phyloP scores from a whole-genome alignment of 2,113 vertebrate species.

The Misgurnus anguillicaudatus region DNA sequence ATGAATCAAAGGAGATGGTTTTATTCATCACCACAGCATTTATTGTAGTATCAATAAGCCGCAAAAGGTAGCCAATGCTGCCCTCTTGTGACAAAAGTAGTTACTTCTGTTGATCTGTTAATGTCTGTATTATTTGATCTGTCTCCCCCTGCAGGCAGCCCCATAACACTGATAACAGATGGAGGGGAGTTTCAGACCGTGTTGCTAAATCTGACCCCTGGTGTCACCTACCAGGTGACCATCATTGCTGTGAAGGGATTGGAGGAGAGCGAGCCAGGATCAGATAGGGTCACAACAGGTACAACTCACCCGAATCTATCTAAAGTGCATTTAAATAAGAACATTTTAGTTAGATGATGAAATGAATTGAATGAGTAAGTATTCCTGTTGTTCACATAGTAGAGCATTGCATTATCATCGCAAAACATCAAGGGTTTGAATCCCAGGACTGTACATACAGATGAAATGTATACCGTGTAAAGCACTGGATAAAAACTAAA shows the following conservation, averaged over 20 bases:
- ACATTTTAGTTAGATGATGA: too few relatives aligned
- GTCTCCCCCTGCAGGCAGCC: constrained; percentile 73
- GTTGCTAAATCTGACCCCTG: constrained; percentile 83
- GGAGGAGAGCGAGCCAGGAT: constrained; percentile 88
- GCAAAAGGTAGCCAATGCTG: constrained; percentile 46
- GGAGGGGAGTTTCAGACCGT: constrained; percentile 78
- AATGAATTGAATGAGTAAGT: too few relatives aligned
- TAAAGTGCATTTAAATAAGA: too few relatives aligned
- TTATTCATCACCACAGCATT: constrained; percentile 17
- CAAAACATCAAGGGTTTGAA: too few relatives aligned
- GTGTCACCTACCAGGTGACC: constrained; percentile 84
- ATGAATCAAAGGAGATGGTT: constrained; percentile 26
- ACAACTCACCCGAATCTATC: neutral
- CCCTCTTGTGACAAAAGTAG: constrained; percentile 58
- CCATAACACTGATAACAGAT: constrained; percentile 77
- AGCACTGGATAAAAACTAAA: too few relatives aligned
- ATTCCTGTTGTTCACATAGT: too few relatives aligned
- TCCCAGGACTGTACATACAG: too few relatives aligned
- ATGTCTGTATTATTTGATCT: neutral
- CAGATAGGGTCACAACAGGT: constrained; percentile 89
- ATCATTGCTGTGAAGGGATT: constrained; percentile 85
- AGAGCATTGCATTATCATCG: too few relatives aligned
- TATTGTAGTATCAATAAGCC: neutral
- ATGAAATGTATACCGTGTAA: too few relatives aligned
- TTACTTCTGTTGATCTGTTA: neutral